These are phyloP conservation scores for Glyphotaelius pellucidus DNA, from an alignment of 2,888 invertebrate species.

Conservation along the genomic window DNA sequence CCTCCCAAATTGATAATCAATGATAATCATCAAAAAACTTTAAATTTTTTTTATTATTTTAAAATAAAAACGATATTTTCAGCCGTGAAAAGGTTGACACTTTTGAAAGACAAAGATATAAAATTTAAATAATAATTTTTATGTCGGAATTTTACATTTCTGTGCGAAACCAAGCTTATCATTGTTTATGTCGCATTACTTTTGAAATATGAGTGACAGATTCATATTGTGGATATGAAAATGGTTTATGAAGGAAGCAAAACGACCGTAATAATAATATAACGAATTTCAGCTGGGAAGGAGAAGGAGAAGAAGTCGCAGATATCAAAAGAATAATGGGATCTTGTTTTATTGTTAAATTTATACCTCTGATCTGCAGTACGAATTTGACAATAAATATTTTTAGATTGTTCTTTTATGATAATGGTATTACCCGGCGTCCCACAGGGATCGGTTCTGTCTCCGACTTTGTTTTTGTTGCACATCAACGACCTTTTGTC, in stretches of 20 bases:
- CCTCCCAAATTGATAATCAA: no score
- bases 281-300: neutral
- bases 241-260: conserved; percentile 15
- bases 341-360: neutral
- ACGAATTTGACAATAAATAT: neutral
- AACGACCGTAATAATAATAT: conserved; percentile 8
- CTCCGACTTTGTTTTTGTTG: no score
- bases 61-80: neutral
- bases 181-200: conserved; percentile 8
- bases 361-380: neutral
- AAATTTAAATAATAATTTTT: neutral
- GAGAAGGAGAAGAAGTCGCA: conserved; percentile 19
- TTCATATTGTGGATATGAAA: conserved; percentile 24
- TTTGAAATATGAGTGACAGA: conserved; percentile 27
- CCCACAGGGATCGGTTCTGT: no score
- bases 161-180: neutral
- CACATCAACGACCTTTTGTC: no score
- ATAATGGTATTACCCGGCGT: neutral
- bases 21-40: neutral
- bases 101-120: neutral
- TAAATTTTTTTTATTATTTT: neutral
- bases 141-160: neutral
- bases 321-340: neutral
- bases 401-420: neutral
- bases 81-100: neutral